Evolutionary conservation across 2,888 invertebrate genomes (phyloP).

Genomic region (Oligia strigilis): DNA sequence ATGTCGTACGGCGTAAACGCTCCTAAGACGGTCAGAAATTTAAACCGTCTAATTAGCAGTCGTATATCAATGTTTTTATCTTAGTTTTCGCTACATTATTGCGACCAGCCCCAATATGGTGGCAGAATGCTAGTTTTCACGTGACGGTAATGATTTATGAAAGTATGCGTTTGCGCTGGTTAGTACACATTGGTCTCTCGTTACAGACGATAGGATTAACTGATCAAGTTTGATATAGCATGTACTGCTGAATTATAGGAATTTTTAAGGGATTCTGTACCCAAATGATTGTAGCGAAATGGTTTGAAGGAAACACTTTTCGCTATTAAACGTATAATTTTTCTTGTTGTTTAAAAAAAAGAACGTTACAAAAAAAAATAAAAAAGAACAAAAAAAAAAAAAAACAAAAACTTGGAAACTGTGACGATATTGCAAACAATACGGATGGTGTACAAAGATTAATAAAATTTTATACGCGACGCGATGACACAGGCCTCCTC

Average conservation of each 20-base stretch:
- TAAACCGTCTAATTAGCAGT: neutral
- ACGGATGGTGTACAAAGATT: too few species aligned
- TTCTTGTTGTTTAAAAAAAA: too few species aligned
- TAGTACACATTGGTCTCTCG: conserved; percentile 13
- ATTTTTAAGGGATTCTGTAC: neutral
- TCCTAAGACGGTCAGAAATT: neutral
- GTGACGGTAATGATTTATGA: conserved; percentile 60
- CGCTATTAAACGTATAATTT: too few species aligned
- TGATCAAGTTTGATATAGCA: neutral
- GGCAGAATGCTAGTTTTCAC: conserved; percentile 54
- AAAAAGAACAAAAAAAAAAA: too few species aligned
- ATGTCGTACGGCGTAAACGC: too few species aligned
- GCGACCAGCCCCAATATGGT: conserved; percentile 52
- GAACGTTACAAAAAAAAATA: too few species aligned
- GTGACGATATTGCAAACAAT: too few species aligned
- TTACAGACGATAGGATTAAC: conserved; percentile 27
- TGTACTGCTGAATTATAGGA: neutral
- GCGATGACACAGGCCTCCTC: too few species aligned
- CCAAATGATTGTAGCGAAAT: too few species aligned
- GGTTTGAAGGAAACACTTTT: too few species aligned
- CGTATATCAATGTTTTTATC: conserved; percentile 38
- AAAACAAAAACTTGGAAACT: too few species aligned
- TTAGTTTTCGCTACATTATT: conserved; percentile 36
- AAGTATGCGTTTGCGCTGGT: conserved; percentile 37
- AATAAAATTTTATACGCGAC: too few species aligned